These are phyloP conservation scores for Ecdyonurus torrentis DNA, from an alignment of 2,888 invertebrate species.

Conservation along the genomic window DNA sequence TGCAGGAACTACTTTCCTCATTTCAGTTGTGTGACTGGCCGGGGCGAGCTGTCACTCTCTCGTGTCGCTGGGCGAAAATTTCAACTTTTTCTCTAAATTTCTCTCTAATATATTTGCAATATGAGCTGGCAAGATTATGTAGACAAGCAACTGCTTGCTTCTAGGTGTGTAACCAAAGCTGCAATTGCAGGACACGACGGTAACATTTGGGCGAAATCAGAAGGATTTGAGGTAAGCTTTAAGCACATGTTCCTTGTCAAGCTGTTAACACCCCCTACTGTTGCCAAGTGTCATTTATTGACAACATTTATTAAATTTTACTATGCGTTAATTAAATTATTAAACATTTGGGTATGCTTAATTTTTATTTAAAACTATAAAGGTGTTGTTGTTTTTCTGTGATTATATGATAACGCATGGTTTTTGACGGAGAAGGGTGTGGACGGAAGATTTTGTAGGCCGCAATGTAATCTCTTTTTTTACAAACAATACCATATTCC, in stretches of 20 bases:
- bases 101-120: slow-evolving; percentile 25
- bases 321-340: too few relatives aligned
- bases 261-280: background rate
- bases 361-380: too few relatives aligned
- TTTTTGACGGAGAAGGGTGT: background rate
- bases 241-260: background rate
- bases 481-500: too few relatives aligned
- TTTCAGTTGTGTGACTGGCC: background rate
- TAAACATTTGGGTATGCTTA: too few relatives aligned
- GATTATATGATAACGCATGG: background rate
- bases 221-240: slow-evolving; percentile 77
- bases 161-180: slow-evolving; percentile 86
- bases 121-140: slow-evolving; percentile 99
- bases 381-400: too few relatives aligned
- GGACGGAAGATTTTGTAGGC: background rate
- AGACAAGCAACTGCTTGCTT: slow-evolving; percentile 91
- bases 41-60: background rate
- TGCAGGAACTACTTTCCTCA: background rate
- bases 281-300: background rate
- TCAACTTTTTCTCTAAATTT: background rate
- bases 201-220: slow-evolving; percentile 88
- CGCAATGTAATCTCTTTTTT: background rate
- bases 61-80: background rate
- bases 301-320: background rate
- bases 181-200: slow-evolving; percentile 92